phyloP scores from a whole-genome alignment of 23 tunicate species.

The Botrylloides violaceus region DNA sequence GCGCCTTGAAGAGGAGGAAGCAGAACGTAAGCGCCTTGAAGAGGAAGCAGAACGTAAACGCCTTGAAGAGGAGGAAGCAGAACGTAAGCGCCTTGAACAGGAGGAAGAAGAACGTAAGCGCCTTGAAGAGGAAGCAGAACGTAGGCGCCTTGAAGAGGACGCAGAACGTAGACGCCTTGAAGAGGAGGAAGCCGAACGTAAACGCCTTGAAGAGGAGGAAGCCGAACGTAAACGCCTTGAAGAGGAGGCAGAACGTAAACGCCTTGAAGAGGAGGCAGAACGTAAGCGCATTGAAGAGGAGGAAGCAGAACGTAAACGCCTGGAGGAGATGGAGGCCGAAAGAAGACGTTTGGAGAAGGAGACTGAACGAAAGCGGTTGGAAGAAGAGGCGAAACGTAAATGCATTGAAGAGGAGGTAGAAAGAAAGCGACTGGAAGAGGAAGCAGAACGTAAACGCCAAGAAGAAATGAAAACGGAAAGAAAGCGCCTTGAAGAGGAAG shows the following conservation, averaged over 20 bases:
- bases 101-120: background rate
- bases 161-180: background rate
- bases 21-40: slow-evolving; percentile 4
- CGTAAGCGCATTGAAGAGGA: slow-evolving; percentile 2
- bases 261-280: slow-evolving; percentile 15
- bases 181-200: slow-evolving; percentile 20
- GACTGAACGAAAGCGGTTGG: slow-evolving; percentile 5
- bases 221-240: slow-evolving; percentile 2
- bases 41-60: slow-evolving; percentile 12
- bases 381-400: slow-evolving; percentile 9
- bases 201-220: slow-evolving; percentile 16
- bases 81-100: background rate
- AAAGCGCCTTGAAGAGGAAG: slow-evolving; percentile 16
- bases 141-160: slow-evolving; percentile 11
- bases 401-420: slow-evolving; percentile 14
- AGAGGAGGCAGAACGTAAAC: slow-evolving; percentile 10
- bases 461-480: slow-evolving; percentile 22
- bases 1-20: slow-evolving; percentile 21
- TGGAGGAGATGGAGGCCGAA: slow-evolving; percentile 22
- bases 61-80: slow-evolving; percentile 13
- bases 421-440: background rate
- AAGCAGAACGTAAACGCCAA: slow-evolving; percentile 14
- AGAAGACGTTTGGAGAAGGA: slow-evolving; percentile 13
- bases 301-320: slow-evolving; percentile 16
- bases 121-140: slow-evolving; percentile 20